Base-by-base conservation (phyloP, 2,797 vertebrate species). In the Zalophus californianus region DNA sequence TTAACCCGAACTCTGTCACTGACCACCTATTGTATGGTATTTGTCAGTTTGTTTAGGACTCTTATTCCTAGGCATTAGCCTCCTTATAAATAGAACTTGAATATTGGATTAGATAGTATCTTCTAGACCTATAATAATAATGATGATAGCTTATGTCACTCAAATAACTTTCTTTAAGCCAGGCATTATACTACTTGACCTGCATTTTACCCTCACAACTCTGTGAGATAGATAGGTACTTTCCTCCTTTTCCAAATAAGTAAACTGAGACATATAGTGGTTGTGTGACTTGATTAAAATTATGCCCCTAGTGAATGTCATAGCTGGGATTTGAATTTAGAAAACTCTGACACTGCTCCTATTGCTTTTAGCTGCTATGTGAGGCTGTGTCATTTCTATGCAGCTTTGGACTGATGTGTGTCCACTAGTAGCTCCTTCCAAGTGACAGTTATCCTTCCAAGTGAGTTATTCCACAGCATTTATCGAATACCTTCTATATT, bases 291-390 rank as follows among this genome's bases (percentile, higher is more conserved):
- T 92, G 27, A 73, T 96, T 32, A 87, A 38, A 79, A 41, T 79
- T 15, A 8, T 78, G 41, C 5, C 32, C n/a, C 48, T 56, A 29
- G n/a, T 54, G 27, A 78, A 35, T 87, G 16, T 87, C 83, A 70
- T 73, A 62, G 35, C 50, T 84, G n/a, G 70, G 62, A 88, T 94
- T 66, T 83, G 68, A 83, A 72, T 20, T 77, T 90, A 77, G 68
- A 5, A 56, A 41, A 35, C 3, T 89, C 41, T 90, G 68, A 64
- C 15, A 62, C 58, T 87, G 32, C 41, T 90, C 27, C 50, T n/a
- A 6, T 58, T 86, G 54, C 62, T 41, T 94, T 94, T 85, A 70
- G 44, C 58, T 7, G 8, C 41, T 83, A 0, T 84, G 52, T 44
- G 56, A n/a, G 41, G 18, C 41, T 35, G 2, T 27, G 18, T 20